Percentiles rank a stretch among this genome's conserved stretches.
phyloP scores from a whole-genome alignment of 2,888 invertebrate genomes.

The Gymnoscelis rufifasciata region DNA sequence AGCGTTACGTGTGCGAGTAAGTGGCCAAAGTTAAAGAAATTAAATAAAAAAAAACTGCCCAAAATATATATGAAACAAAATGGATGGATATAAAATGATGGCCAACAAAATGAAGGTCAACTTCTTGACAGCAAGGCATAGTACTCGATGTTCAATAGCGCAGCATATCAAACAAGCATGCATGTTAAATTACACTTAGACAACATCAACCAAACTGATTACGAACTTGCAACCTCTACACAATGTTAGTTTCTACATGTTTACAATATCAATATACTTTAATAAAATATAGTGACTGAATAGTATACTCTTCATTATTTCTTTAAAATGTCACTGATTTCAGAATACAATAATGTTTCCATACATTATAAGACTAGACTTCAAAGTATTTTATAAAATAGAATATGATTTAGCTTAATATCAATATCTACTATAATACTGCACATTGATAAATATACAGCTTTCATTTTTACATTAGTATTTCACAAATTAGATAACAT shows the following conservation, averaged over 20 bases:
- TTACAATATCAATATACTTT: not conserved
- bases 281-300: not conserved
- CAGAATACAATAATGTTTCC: too few relatives aligned
- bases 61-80: slow-evolving; percentile 76
- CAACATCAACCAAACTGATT: slow-evolving; percentile 33
- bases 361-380: too few relatives aligned
- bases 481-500: slow-evolving; percentile 22
- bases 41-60: slow-evolving; percentile 66
- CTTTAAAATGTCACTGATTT: too few relatives aligned
- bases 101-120: slow-evolving; percentile 96
- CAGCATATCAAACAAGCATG: slow-evolving; percentile 76
- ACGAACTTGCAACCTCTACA: slow-evolving; percentile 17
- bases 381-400: too few relatives aligned
- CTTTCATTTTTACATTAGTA: slow-evolving; percentile 5
- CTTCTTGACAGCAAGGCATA: slow-evolving; percentile 90
- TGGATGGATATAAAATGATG: slow-evolving; percentile 85
- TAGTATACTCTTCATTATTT: too few relatives aligned
- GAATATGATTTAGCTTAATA: not conserved
- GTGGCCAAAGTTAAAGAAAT: slow-evolving; percentile 71
- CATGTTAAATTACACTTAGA: slow-evolving; percentile 53
- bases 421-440: not conserved
- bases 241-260: slow-evolving; percentile 12
- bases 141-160: slow-evolving; percentile 71
- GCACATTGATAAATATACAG: slow-evolving; percentile 1
- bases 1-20: slow-evolving; percentile 58